Conservation (phyloP, 2,888 invertebrate species). For the Spilosoma lubricipeda region DNA sequence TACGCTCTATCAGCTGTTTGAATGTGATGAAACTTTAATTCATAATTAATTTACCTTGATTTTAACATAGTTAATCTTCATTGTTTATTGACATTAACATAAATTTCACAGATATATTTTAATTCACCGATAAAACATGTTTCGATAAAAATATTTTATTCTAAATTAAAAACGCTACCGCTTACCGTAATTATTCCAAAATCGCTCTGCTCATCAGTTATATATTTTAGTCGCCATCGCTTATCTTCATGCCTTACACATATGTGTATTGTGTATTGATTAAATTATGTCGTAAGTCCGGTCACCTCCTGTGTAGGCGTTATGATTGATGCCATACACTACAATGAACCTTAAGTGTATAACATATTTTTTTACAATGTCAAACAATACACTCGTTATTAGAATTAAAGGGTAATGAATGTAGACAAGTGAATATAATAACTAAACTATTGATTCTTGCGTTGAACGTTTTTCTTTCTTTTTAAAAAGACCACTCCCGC, state of each 20-base stretch:
- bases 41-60: too few species aligned
- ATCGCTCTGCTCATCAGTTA: not conserved
- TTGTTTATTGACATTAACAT: too few species aligned
- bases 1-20: too few species aligned
- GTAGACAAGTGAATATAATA: not conserved
- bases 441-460: too few species aligned
- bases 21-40: too few species aligned
- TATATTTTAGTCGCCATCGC: not conserved
- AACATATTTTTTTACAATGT: conserved; percentile 34
- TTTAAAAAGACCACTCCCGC: too few species aligned
- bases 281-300: conserved; percentile 40
- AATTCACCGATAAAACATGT: not conserved
- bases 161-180: not conserved
- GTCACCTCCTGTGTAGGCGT: conserved; percentile 37
- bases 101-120: too few species aligned
- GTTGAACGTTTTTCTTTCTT: too few species aligned
- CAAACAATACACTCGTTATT: conserved; percentile 40
- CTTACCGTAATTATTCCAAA: not conserved
- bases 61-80: too few species aligned
- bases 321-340: conserved; percentile 50
- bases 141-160: not conserved
- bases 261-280: not conserved
- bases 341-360: conserved; percentile 23
- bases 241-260: conserved; percentile 2
- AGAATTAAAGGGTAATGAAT: conserved; percentile 5